Evolutionary conservation across 2,888 invertebrate species (phyloP).

Genomic region (Parnassius smintheus): DNA sequence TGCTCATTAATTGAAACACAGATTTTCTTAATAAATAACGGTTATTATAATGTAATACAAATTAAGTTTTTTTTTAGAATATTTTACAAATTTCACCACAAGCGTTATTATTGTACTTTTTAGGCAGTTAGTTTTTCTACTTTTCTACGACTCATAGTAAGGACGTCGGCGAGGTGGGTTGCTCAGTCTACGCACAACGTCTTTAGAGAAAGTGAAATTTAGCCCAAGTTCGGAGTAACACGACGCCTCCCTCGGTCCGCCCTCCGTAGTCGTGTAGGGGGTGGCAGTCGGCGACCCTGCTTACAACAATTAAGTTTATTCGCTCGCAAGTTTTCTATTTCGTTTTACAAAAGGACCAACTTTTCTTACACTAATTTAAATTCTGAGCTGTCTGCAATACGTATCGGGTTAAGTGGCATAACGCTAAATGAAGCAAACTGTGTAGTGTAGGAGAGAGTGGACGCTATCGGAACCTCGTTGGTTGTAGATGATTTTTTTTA

Average conservation of each 20-base stretch:
- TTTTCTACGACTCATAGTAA: conserved; percentile 60
- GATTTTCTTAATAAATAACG: too few relatives aligned
- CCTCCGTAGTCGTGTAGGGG: conserved; percentile 49
- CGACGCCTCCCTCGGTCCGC: conserved; percentile 52
- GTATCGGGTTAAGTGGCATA: neutral
- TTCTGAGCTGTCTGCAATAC: conserved; percentile 15
- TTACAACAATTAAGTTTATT: conserved; percentile 81
- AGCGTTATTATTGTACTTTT: too few relatives aligned
- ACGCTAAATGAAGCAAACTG: conserved; percentile 1
- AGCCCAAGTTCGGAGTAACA: conserved; percentile 79
- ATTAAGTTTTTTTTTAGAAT: too few relatives aligned
- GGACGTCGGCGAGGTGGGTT: conserved; percentile 59
- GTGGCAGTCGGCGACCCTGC: conserved; percentile 69
- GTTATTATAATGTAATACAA: too few relatives aligned
- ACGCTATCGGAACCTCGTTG: conserved; percentile 27
- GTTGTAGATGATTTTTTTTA: conserved; percentile 5
- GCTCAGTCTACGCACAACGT: conserved; percentile 76
- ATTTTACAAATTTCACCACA: too few relatives aligned
- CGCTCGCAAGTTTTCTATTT: conserved; percentile 68
- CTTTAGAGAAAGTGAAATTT: conserved; percentile 81
- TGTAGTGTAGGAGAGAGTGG: conserved; percentile 19
- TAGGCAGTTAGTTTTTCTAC: conserved; percentile 17
- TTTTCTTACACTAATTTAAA: conserved; percentile 29
- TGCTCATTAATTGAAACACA: neutral
- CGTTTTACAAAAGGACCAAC: conserved; percentile 47